Evolutionary conservation across 2,888 invertebrate species (phyloP).

Genomic region (Meloe dianella): DNA sequence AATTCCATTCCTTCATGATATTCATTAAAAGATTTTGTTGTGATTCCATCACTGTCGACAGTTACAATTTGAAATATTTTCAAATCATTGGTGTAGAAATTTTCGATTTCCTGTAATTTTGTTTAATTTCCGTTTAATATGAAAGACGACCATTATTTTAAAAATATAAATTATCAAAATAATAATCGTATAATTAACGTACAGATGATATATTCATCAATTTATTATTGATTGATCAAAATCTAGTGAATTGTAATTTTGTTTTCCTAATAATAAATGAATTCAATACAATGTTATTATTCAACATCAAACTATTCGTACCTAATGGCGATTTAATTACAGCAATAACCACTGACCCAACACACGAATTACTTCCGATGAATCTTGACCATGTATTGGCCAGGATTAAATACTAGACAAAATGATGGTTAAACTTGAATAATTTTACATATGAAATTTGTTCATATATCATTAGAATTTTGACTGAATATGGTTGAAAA

Average conservation of each 20-base stretch:
- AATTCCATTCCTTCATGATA: not conserved
- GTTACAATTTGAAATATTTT: not conserved
- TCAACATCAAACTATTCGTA: not conserved
- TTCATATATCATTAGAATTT: constrained; percentile 13
- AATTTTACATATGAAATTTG: not conserved
- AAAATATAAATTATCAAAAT: not conserved
- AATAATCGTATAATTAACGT: not conserved
- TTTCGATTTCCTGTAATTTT: constrained; percentile 28
- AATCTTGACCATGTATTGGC: not conserved
- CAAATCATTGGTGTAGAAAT: constrained; percentile 8
- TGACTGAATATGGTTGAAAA: constrained; percentile 10
- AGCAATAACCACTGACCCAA: constrained; percentile 6
- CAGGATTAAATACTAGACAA: constrained; percentile 1
- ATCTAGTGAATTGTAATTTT: not conserved
- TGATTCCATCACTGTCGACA: not conserved
- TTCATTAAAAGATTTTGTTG: not conserved
- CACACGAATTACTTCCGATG: constrained; percentile 11
- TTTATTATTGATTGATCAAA: not conserved
- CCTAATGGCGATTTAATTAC: constrained; percentile 10
- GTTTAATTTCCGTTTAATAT: constrained; percentile 23
- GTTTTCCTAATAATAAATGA: not conserved
- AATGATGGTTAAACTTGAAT: not conserved
- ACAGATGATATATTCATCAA: too few relatives aligned
- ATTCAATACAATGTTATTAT: constrained; percentile 7
- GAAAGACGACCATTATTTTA: not conserved